phyloP scores from a whole-genome alignment of 2,113 vertebrate genomes.

The Vulpes vulpes region DNA sequence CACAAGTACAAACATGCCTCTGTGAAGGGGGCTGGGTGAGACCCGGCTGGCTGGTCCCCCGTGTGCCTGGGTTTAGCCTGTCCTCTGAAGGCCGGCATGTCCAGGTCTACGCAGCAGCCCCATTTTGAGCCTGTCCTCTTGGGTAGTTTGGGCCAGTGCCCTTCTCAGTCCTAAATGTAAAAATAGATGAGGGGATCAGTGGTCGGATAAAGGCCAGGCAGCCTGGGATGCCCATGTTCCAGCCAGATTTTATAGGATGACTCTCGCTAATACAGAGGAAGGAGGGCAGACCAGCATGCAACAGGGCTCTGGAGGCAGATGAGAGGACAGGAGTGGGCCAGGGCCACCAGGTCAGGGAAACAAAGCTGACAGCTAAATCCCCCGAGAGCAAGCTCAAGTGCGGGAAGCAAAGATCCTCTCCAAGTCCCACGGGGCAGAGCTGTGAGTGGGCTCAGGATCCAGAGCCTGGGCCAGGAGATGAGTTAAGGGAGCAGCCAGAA shows the following conservation, averaged over 20 bases:
- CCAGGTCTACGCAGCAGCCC: neutral
- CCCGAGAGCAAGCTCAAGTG: neutral
- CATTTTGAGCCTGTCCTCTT: neutral
- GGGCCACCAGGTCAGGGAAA: neutral
- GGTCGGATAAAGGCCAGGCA: neutral
- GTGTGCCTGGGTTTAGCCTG: neutral
- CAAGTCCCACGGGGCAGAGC: neutral
- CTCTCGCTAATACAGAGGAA: neutral
- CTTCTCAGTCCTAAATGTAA: neutral
- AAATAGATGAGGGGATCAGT: neutral
- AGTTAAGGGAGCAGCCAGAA: neutral
- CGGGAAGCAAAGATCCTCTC: neutral
- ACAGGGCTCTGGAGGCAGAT: neutral
- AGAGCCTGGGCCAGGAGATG: neutral
- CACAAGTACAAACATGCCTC: neutral
- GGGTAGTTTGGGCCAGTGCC: neutral
- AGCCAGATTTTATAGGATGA: neutral
- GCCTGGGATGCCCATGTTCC: neutral
- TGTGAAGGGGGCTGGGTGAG: neutral
- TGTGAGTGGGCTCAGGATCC: neutral
- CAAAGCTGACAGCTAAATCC: neutral
- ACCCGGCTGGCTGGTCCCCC: neutral
- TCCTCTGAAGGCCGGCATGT: fast-evolving
- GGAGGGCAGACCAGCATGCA: neutral
- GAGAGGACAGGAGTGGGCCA: neutral